phyloP scores from a whole-genome alignment of 2,797 vertebrate species.

The Eospalax fontanierii region DNA sequence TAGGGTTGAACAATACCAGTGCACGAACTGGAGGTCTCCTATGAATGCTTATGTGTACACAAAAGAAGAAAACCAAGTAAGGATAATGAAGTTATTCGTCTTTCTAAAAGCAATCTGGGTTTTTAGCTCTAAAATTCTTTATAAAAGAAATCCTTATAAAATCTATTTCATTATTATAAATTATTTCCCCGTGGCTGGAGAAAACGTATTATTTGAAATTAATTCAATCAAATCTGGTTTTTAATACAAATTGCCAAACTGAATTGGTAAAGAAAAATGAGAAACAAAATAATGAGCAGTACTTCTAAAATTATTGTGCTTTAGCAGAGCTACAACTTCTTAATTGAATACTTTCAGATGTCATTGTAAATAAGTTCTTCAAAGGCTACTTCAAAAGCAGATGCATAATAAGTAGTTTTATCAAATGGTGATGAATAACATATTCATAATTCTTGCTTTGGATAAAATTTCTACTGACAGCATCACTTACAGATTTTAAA shows the following conservation, averaged over 20 bases:
- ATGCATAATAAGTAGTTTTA: background rate
- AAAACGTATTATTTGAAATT: constrained; percentile 20
- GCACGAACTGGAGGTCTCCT: background rate
- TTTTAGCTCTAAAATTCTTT: constrained; percentile 27
- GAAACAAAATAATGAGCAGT: constrained; percentile 4
- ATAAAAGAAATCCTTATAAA: constrained; percentile 3
- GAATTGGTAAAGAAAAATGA: constrained; percentile 38
- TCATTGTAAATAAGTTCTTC: background rate
- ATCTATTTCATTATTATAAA: background rate
- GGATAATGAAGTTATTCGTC: background rate
- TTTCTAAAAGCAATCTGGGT: constrained; percentile 33
- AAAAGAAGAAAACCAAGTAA: background rate
- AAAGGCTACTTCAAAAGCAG: constrained; percentile 35
- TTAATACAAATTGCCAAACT: background rate
- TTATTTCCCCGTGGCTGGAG: background rate
- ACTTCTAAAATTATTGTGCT: constrained; percentile 31
- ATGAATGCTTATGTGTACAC: background rate
- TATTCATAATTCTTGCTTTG: background rate
- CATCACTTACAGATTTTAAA: constrained; percentile 32
- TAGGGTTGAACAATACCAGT: background rate
- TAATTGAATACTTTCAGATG: constrained; percentile 25
- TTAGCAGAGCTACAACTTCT: background rate
- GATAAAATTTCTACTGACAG: background rate
- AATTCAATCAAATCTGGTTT: background rate
- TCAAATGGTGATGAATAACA: constrained; percentile 4